Percentiles rank a stretch among this genome's conserved stretches.
phyloP scores from a whole-genome alignment of 1,140 invertebrate species.

The Drosophila teissieri region DNA sequence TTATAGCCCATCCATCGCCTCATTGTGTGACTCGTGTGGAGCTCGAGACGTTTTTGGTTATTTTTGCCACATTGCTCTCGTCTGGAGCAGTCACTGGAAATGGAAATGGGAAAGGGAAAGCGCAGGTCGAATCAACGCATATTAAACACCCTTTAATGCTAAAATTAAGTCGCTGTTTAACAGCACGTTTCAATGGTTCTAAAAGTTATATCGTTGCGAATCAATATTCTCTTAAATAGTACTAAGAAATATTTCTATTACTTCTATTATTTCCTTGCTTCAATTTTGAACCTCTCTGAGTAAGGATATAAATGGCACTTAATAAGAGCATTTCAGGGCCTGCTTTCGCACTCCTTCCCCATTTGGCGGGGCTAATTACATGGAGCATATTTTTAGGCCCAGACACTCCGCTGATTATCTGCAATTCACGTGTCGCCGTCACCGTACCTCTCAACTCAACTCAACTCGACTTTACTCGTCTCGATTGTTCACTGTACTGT shows the following conservation, averaged over 20 bases:
- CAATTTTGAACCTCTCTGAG: no score
- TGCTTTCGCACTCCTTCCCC: constrained; percentile 3
- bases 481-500: no score
- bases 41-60: constrained; percentile 73
- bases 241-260: not conserved
- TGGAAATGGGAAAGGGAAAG: constrained; percentile 21
- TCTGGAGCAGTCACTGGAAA: constrained; percentile 65
- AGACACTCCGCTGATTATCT: constrained; percentile 79
- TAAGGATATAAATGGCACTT: no score
- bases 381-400: constrained; percentile 79
- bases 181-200: not conserved
- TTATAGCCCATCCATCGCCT: constrained; percentile 79
- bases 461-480: not conserved
- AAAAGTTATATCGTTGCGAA: no score
- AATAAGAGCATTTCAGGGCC: constrained; percentile 9
- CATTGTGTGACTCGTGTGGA: constrained; percentile 61
- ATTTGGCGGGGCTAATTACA: constrained; percentile 78
- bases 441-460: constrained; percentile 4
- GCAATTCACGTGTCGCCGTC: constrained; percentile 70
- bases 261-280: no score
- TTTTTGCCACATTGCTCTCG: constrained; percentile 67
- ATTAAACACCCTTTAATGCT: not conserved
- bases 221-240: no score
- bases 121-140: not conserved
- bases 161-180: not conserved